A percentile compares a stretch with the other conserved stretches of the same genome.
phyloP scores from a whole-genome alignment of 2,888 invertebrate species.

The Lomographa bimaculata region DNA sequence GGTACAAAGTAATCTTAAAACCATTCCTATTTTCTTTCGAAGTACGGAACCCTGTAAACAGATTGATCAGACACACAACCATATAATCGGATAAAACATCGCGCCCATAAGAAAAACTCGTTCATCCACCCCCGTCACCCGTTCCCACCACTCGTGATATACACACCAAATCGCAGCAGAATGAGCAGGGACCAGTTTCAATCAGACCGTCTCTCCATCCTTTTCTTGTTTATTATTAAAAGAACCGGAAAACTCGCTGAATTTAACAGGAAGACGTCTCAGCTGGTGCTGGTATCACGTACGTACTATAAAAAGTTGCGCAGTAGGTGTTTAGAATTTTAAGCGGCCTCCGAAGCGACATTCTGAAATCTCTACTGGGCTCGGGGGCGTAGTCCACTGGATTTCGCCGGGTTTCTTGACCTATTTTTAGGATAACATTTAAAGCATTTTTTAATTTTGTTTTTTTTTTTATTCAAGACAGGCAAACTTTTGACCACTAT shows the following conservation, averaged over 20 bases:
- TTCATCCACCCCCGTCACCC: too few species aligned
- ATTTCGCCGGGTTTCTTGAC: constrained; percentile 6
- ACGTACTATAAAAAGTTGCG: constrained; percentile 28
- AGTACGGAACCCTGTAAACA: too few species aligned
- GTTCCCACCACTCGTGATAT: constrained; percentile 9
- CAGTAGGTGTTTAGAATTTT: constrained; percentile 32
- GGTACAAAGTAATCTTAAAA: too few species aligned
- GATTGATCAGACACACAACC: too few species aligned
- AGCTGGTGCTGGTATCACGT: constrained; percentile 32
- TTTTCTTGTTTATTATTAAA: constrained; percentile 23
- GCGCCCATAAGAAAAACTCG: constrained; percentile 8
- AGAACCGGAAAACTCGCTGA: constrained; percentile 24
- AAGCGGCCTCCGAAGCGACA: constrained; percentile 18
- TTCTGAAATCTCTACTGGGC: constrained; percentile 19
- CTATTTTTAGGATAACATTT: too few species aligned
- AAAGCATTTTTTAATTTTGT: too few species aligned
- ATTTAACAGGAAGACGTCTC: constrained; percentile 29
- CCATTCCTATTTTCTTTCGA: too few species aligned
- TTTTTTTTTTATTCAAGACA: too few species aligned
- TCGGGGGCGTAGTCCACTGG: constrained; percentile 7
- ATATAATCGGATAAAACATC: too few species aligned
- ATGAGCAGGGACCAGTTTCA: constrained; percentile 20
- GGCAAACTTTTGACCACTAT: too few species aligned
- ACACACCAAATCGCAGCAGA: constrained; percentile 15
- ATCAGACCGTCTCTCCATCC: constrained; percentile 19